phyloP scores from a whole-genome alignment of 2,113 vertebrate genomes.

The Mirza zaza region DNA sequence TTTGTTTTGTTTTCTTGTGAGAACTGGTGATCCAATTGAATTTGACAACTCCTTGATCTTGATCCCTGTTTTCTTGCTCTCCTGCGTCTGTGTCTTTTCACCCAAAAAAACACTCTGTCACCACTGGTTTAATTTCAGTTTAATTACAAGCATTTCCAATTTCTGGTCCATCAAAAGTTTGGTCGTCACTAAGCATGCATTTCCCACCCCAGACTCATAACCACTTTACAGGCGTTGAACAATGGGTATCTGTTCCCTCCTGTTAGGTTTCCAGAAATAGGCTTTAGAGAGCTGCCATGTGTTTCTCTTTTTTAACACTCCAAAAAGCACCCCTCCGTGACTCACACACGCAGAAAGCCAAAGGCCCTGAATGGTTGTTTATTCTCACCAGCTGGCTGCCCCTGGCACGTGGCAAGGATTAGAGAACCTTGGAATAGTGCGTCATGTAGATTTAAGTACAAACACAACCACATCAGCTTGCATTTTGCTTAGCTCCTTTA shows the following conservation, averaged over 20 bases:
- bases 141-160: constrained; percentile 74
- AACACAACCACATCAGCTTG: constrained; percentile 58
- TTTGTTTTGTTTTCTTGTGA: constrained; percentile 69
- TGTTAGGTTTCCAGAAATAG: constrained; percentile 84
- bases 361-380: constrained; percentile 81
- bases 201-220: constrained; percentile 72
- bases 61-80: constrained; percentile 39
- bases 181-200: constrained; percentile 61
- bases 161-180: constrained; percentile 73
- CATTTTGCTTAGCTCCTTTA: constrained; percentile 3
- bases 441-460: constrained; percentile 52
- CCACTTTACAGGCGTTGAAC: constrained; percentile 77
- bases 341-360: constrained; percentile 81
- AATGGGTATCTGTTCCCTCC: constrained; percentile 85
- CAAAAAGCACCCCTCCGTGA: constrained; percentile 82
- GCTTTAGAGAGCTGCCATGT: constrained; percentile 83
- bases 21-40: constrained; percentile 44
- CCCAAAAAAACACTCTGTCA: not conserved
- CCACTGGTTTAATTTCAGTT: constrained; percentile 67
- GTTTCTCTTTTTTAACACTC: constrained; percentile 86
- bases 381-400: constrained; percentile 76
- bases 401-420: constrained; percentile 70
- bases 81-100: not conserved
- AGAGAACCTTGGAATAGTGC: constrained; percentile 62
- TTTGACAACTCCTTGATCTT: constrained; percentile 26